Percentiles rank a stretch among this genome's conserved stretches.
Evolutionary conservation across 2,888 invertebrate species (phyloP).

Genomic region (Gandaritis pyraliata): DNA sequence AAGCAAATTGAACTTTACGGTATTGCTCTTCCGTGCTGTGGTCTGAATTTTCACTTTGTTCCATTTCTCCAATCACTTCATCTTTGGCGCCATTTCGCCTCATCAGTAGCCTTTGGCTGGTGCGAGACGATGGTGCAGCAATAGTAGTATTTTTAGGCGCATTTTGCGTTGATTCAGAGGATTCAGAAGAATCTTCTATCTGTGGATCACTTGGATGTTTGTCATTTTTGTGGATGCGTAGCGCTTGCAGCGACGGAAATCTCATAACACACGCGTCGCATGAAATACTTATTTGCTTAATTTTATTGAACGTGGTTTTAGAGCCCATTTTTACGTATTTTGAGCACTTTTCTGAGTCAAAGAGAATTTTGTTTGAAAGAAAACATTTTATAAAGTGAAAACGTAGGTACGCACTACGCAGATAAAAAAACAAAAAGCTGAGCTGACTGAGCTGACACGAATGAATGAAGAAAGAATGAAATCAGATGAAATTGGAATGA

Average conservation of each 20-base stretch:
- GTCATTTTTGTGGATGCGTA: constrained; percentile 57
- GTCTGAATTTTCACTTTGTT: constrained; percentile 15
- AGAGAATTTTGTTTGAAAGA: too few species aligned
- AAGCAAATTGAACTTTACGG: constrained; percentile 58
- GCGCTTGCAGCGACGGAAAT: constrained; percentile 51
- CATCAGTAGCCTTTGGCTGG: constrained; percentile 27
- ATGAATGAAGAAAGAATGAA: too few species aligned
- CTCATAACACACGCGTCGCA: constrained; percentile 61
- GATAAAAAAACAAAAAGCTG: too few species aligned
- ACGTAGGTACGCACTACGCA: too few species aligned
- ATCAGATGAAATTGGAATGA: too few species aligned
- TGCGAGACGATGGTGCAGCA: constrained; percentile 26
- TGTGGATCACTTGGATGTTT: constrained; percentile 34
- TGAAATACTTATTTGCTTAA: constrained; percentile 49
- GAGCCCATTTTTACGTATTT: constrained; percentile 55
- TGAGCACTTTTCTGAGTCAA: constrained; percentile 17
- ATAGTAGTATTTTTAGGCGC: constrained; percentile 28
- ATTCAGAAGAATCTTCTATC: constrained; percentile 9
- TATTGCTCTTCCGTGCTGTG: constrained; percentile 2
- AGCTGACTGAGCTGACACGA: too few species aligned
- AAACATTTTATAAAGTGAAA: too few species aligned
- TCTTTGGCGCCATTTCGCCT: constrained; percentile 18
- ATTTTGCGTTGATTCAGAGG: not conserved
- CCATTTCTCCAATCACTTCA: too few species aligned
- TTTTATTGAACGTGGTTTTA: constrained; percentile 54